Percentiles rank a stretch among this genome's conserved stretches.
phyloP scores from a whole-genome alignment of 2,113 vertebrate species.

The Athene cunicularia region DNA sequence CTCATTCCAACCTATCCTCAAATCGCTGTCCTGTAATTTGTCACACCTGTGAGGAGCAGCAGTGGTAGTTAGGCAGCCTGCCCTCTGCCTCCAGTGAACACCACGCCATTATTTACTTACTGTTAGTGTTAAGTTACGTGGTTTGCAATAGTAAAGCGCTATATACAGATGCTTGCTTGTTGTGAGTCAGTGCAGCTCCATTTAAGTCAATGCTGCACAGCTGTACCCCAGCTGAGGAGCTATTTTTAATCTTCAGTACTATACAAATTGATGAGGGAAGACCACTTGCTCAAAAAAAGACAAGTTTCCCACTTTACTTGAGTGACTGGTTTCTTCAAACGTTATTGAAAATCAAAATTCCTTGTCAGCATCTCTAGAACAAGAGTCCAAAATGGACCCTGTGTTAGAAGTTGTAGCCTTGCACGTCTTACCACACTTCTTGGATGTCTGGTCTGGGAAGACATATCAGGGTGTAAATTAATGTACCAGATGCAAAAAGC shows the following conservation, averaged over 20 bases:
- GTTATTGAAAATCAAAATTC: neutral
- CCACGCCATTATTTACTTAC: neutral
- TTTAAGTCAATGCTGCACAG: neutral
- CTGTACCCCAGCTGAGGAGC: constrained; percentile 46
- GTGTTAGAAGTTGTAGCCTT: neutral
- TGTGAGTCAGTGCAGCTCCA: neutral
- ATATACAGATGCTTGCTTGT: neutral
- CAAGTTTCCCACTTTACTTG: neutral
- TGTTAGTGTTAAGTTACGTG: neutral
- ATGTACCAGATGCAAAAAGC: neutral
- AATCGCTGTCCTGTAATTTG: neutral
- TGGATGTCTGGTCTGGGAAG: neutral
- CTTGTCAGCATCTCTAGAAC: neutral
- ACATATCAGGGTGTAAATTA: neutral
- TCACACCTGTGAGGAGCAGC: neutral
- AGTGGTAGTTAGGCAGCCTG: neutral
- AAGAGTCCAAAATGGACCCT: neutral
- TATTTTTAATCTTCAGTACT: constrained; percentile 43
- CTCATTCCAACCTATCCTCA: neutral
- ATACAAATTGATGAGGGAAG: constrained; percentile 44
- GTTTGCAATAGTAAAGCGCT: neutral
- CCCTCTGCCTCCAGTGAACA: fast-evolving
- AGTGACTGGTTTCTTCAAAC: neutral
- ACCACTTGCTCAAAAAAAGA: constrained; percentile 35
- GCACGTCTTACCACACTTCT: neutral